Evolutionary conservation across 2,113 vertebrate species (phyloP), one percentile per base, ranked within the genome.

Genomic region (Uria aalge): DNA sequence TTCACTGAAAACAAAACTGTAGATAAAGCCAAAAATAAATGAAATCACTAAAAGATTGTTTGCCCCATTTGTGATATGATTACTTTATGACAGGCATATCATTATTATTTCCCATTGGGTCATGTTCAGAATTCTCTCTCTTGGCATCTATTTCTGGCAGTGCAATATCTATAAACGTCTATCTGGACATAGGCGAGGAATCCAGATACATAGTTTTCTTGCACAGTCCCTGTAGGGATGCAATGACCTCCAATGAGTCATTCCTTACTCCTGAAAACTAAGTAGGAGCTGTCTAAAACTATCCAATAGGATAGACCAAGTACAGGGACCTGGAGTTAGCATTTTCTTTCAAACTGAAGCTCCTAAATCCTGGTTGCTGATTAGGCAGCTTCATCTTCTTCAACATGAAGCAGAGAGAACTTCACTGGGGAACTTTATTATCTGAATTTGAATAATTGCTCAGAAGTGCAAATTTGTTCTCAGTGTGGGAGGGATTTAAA

Each of bases 81-180:
- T 75, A 64, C 29, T 48, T 72, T 82, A 29, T 82, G 84, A 83
- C 32, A 79, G 40, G 16, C 8, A 15, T 48, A 62, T 77, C 7
- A n/a, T 41, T 73, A 59, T 77, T 78, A 74, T 75, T 88, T 84
- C 34, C 34, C 30, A 26, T 8, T 91, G 41, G 16, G 34, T 79
- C 16, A 69, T 13, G 34, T 76, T 96, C 77, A 68, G 77, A 87
- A 82, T 85, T 72, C 19, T 19, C 6, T 92, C 40, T 83, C 55
- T 87, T 5, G 6, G 34, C 40, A 87, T 78, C 84, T 87, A 23
- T 82, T 96, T 92, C 52, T 89, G 64, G 34, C 84, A 87, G 9
- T 75, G 24, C 1, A 6, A 72, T 32, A 11, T 63, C 63, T 80
- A 27, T 77, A 94, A 94, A 85, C 45, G 45, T 45, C 47, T 86